Evolutionary conservation across 2,797 vertebrate genomes (phyloP).

Genomic region (Cyclura pinguis): DNA sequence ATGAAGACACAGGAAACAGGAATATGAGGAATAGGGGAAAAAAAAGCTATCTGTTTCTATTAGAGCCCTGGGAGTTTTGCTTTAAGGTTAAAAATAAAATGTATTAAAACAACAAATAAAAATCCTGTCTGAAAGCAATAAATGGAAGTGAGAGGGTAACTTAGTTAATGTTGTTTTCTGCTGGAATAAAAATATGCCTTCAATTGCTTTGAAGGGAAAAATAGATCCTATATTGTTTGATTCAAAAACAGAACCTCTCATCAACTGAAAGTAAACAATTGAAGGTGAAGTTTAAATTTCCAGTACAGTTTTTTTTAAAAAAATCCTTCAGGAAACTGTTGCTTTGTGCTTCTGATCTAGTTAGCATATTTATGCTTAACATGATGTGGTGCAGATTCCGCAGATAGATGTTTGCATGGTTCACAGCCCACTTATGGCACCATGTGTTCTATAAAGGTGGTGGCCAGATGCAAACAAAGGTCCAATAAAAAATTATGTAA

Average conservation of each 20-base stretch:
- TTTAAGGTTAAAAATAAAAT: conserved; percentile 39
- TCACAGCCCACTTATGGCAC: background rate
- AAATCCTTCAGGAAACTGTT: background rate
- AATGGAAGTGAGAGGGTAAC: background rate
- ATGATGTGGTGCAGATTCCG: background rate
- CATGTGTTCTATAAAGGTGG: conserved; percentile 2
- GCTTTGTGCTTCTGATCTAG: conserved; percentile 13
- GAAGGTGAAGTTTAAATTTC: background rate
- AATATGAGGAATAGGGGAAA: background rate
- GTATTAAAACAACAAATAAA: conserved; percentile 30
- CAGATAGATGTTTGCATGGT: background rate
- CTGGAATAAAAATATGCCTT: background rate
- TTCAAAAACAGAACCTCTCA: background rate
- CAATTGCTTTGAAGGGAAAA: background rate
- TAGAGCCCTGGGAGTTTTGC: conserved; percentile 11
- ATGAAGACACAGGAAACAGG: conserved; percentile 1
- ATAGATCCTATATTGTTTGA: background rate
- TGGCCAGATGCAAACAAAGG: conserved; percentile 1
- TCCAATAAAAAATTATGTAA: background rate
- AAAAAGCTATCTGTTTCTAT: background rate
- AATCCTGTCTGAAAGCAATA: conserved; percentile 5
- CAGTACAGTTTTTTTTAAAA: background rate
- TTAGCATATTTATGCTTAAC: conserved; percentile 5
- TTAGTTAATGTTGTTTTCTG: conserved; percentile 5
- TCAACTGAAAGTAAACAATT: background rate